Base-by-base conservation (phyloP, 2,888 invertebrate genomes). In the Herminia tarsipennalis region DNA sequence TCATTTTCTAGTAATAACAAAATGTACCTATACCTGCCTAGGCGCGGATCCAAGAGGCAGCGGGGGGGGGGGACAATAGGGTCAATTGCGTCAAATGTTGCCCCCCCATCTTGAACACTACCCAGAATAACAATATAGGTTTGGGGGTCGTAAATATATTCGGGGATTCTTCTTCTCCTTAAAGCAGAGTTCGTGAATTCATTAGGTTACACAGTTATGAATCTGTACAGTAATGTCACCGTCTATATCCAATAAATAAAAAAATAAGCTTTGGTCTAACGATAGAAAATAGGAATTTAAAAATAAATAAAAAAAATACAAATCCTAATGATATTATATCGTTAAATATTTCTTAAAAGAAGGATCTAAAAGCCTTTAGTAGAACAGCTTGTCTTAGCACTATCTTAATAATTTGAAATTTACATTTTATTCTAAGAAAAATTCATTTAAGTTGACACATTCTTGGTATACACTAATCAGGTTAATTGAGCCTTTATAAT, bases 251-350 rank as follows among this genome's bases (percentile, higher is more conserved):
- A 81, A 75, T 70, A 76, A 73, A 59, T 63, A 65, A 36, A 69
- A 70, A 78, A 73, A 78, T 71, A 71, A 80, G 79, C 88, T 88
- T 88, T 88, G 88, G 88, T 86, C 70, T 81, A 77, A 74, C 70
- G 76, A 68, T 70, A 70, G 51, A 36, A 51, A 25, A 41, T 53
- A n/a, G n/a, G n/a, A n/a, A n/a, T 58, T 56, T 59, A 53, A 64
- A 63, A 74, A 66, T 61, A 74, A 71, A 70, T 68, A 57, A 70
- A 68, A 77, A 38, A 73, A 66, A 54, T 66, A 69, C 45, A 63
- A 65, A 63, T 51, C 49, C 46, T 65, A 60, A 24, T 42, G 46
- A 56, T 55, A 42, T 47, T 29, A 41, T 40, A 54, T 42, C 40
- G 25, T 44, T 50, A 49, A 46, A 49, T 47, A 59, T 42, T 28